Percentiles rank a stretch among this genome's conserved stretches.
Conservation (phyloP, 2,797 vertebrate genomes). For the Sebastes kiyomatsui region DNA sequence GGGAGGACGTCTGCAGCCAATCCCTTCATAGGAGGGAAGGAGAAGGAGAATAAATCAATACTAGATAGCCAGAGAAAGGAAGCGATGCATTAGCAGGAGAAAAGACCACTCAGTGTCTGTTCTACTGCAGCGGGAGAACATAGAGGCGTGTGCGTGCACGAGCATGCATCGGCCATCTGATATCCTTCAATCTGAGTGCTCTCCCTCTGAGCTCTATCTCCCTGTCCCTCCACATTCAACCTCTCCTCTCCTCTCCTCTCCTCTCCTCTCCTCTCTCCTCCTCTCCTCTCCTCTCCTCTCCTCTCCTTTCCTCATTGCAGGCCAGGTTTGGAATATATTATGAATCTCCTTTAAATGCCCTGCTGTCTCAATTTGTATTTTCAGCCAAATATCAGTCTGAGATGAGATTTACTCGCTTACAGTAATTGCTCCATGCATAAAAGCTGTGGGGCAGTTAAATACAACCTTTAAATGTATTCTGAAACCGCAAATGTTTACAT, state of each 20-base stretch:
- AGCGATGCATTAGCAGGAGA: conserved; percentile 77
- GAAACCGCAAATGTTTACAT: not conserved
- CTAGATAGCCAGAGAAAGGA: conserved; percentile 66
- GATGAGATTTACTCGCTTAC: not conserved
- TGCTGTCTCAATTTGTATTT: conserved; percentile 5
- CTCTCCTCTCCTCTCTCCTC: not conserved
- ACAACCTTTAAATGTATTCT: not conserved
- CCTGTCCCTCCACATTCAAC: conserved; percentile 15
- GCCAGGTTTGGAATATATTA: not conserved
- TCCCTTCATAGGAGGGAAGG: conserved; percentile 30
- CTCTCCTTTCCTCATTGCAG: not conserved
- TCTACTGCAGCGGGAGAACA: conserved; percentile 42
- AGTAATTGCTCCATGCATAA: not conserved
- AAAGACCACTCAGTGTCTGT: conserved; percentile 62
- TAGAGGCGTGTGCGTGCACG: conserved; percentile 5
- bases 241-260: not conserved
- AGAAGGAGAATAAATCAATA: conserved; percentile 73
- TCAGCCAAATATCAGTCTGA: not conserved
- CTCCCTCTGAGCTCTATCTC: conserved; percentile 29
- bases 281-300: not conserved
- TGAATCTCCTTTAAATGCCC: conserved; percentile 1
- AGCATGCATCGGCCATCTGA: conserved; percentile 51
- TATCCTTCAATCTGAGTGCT: conserved; percentile 65
- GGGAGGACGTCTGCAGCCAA: conserved; percentile 20
- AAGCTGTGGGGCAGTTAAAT: not conserved